A percentile compares a stretch with the other conserved stretches of the same genome.
These are phyloP conservation scores for Notarius lentiginosus DNA, from an alignment of 2,113 vertebrate genomes.

Conservation along the genomic window DNA sequence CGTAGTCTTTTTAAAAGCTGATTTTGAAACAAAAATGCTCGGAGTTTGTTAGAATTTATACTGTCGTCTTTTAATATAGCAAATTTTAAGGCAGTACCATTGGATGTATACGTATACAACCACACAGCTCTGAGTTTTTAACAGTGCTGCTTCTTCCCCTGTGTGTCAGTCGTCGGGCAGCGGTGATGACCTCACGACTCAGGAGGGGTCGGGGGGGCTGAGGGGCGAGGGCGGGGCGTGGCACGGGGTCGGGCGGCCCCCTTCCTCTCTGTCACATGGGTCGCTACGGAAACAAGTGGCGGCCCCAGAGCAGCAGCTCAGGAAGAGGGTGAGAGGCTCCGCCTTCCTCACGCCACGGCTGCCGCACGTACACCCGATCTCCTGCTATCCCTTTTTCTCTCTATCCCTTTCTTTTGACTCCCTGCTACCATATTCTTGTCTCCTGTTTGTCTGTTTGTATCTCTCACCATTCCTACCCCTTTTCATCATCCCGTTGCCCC, in stretches of 20 bases:
- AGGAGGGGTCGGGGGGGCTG: conserved; percentile 63
- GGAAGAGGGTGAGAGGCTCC: conserved; percentile 76
- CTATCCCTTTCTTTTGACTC: background rate
- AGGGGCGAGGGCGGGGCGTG: conserved; percentile 63
- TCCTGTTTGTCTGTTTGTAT: background rate
- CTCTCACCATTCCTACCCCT: conserved; percentile 32
- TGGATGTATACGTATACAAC: conserved; percentile 12
- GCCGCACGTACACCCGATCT: conserved; percentile 41
- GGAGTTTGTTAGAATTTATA: background rate
- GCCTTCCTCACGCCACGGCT: conserved; percentile 53
- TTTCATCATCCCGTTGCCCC: conserved; percentile 42
- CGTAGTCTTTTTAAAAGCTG: background rate
- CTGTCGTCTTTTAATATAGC: background rate
- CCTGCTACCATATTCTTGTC: background rate
- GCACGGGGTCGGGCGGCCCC: conserved; percentile 64
- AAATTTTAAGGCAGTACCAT: background rate
- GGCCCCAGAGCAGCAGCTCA: conserved; percentile 72
- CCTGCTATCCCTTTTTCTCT: background rate
- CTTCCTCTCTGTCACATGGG: conserved; percentile 59
- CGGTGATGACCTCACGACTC: conserved; percentile 67
- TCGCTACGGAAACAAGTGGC: conserved; percentile 69
- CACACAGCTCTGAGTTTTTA: conserved; percentile 36
- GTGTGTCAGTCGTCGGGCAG: conserved; percentile 73
- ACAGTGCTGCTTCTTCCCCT: conserved; percentile 53
- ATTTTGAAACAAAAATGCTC: background rate